These are phyloP conservation scores for Oryzias celebensis DNA, from an alignment of 2,113 vertebrate genomes.

Conservation along the genomic window DNA sequence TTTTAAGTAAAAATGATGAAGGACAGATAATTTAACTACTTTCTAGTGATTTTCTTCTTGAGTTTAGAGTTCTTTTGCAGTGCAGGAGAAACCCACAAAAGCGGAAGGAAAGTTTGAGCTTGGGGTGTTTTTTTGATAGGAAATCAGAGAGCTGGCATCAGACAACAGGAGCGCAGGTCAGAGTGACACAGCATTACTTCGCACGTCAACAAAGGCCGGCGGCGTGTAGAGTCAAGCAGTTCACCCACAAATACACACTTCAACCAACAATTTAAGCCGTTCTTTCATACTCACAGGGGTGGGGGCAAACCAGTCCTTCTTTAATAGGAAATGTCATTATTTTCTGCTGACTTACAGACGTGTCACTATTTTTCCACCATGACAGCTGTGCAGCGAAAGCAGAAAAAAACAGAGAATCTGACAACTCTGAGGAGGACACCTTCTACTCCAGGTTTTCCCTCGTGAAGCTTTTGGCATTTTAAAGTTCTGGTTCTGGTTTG, in stretches of 20 bases:
- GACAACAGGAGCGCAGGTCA: conserved; percentile 36
- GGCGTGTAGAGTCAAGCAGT: conserved; percentile 52
- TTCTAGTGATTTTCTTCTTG: too few species aligned
- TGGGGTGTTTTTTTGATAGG: conserved; percentile 26
- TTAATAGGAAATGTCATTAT: conserved; percentile 48
- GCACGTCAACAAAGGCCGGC: conserved; percentile 63
- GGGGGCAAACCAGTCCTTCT: conserved; percentile 44
- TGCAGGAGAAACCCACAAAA: conserved; percentile 8
- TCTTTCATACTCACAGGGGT: background rate
- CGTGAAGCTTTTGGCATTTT: conserved; percentile 13
- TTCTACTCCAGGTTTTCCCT: conserved; percentile 14
- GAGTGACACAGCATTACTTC: conserved; percentile 52
- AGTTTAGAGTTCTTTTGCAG: conserved; percentile 1
- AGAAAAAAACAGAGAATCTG: conserved; percentile 39
- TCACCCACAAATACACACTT: conserved; percentile 40
- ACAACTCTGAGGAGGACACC: conserved; percentile 32
- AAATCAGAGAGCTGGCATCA: conserved; percentile 38
- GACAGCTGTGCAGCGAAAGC: conserved; percentile 30
- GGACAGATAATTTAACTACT: too few species aligned
- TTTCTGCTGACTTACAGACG: conserved; percentile 44
- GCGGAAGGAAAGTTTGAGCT: conserved; percentile 23
- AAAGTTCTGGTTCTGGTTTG: conserved; percentile 52
- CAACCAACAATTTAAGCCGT: conserved; percentile 13
- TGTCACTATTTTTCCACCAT: conserved; percentile 43
- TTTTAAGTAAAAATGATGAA: too few species aligned